Conservation (phyloP, 2,113 vertebrate genomes). For the Actenoides lindsayi region DNA sequence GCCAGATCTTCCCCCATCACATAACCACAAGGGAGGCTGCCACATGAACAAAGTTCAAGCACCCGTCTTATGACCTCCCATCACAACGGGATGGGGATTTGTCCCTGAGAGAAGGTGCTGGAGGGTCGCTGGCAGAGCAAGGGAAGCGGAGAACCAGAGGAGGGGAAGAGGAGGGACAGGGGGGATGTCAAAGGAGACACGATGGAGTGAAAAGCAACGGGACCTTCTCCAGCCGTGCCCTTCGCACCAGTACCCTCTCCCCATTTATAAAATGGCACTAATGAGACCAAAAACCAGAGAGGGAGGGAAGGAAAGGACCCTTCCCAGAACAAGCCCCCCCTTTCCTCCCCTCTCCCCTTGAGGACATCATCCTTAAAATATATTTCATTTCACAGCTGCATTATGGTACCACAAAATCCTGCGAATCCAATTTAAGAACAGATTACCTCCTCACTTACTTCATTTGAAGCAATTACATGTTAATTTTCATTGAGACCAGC, state of each 20-base stretch:
- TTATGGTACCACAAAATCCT: slow-evolving; percentile 88
- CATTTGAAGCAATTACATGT: slow-evolving; percentile 91
- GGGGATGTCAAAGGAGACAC: neutral
- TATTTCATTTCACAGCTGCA: slow-evolving; percentile 88
- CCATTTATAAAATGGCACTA: neutral
- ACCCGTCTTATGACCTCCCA: accelerated
- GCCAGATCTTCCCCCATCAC: neutral
- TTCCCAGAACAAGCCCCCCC: neutral
- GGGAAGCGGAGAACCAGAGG: neutral
- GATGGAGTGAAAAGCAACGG: neutral
- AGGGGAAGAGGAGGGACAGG: neutral
- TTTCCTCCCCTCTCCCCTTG: slow-evolving; percentile 71
- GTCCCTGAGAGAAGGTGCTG: neutral
- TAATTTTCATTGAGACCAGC: slow-evolving; percentile 89
- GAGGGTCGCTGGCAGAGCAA: neutral
- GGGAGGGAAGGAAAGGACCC: neutral
- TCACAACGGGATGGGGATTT: neutral
- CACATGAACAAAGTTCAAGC: neutral
- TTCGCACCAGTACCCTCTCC: neutral
- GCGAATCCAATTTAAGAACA: slow-evolving; percentile 90
- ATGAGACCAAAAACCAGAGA: slow-evolving; percentile 2
- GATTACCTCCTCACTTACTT: slow-evolving; percentile 91
- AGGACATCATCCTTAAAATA: slow-evolving; percentile 84
- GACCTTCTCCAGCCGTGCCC: neutral
- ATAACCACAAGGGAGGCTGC: neutral